Percentiles rank a stretch among this genome's conserved stretches.
phyloP scores from a whole-genome alignment of 2,113 vertebrate species.

The Chloroceryle aenea region DNA sequence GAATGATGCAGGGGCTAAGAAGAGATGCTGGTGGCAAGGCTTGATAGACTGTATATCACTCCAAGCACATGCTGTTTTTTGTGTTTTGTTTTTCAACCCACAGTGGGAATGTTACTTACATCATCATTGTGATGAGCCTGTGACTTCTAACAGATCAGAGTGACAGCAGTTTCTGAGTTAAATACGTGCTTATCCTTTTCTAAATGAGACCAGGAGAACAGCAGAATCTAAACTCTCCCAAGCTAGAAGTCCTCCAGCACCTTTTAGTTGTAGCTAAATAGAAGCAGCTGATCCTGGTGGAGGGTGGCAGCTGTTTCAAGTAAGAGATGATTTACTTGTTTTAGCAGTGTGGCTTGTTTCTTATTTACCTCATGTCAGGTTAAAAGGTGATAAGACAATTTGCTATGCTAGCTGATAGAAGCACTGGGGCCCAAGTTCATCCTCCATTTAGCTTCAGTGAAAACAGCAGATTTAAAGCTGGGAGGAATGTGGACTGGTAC shows the following conservation, averaged over 20 bases:
- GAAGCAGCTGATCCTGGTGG: neutral
- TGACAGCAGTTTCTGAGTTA: neutral
- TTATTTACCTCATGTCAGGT: neutral
- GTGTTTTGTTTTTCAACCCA: neutral
- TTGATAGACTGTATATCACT: neutral
- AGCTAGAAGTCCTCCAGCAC: neutral
- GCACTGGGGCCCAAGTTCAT: neutral
- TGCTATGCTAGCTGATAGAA: neutral
- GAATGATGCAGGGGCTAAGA: neutral
- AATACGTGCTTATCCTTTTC: neutral
- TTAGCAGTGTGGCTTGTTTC: neutral
- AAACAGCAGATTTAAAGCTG: slow-evolving; percentile 43
- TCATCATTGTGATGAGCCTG: neutral
- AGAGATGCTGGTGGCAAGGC: neutral
- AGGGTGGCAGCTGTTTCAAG: neutral
- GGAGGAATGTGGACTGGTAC: neutral
- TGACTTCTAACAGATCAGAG: neutral
- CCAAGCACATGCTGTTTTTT: fast-evolving
- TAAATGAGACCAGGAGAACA: neutral
- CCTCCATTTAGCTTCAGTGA: neutral
- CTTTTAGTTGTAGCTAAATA: neutral
- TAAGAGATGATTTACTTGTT: neutral
- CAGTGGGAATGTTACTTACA: neutral
- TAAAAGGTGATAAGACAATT: neutral
- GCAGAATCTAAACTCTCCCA: neutral